Conservation (phyloP, 2,888 invertebrate genomes). For the Andrena dorsata region DNA sequence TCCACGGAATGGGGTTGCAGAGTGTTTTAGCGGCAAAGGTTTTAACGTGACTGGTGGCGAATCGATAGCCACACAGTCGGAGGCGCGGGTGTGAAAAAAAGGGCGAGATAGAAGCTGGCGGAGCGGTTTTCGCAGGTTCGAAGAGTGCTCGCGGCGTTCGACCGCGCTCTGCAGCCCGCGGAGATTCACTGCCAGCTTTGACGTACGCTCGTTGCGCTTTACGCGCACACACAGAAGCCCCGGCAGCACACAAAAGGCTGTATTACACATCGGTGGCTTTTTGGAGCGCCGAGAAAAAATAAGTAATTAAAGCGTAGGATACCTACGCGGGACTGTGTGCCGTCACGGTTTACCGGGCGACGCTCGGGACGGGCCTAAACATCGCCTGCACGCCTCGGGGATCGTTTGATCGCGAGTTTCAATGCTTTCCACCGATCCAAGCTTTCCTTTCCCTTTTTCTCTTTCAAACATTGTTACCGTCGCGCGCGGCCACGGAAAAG, state of each 20-base stretch:
- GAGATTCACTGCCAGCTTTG: conserved; percentile 70
- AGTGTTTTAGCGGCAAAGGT: not conserved
- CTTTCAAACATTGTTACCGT: not conserved
- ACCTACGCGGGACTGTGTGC: conserved; percentile 42
- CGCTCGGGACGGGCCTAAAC: conserved; percentile 12
- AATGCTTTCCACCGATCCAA: not conserved
- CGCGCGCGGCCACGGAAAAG: not conserved
- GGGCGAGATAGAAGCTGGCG: not conserved
- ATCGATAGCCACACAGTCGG: conserved; percentile 32
- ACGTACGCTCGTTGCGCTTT: conserved; percentile 50
- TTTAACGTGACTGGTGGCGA: conserved; percentile 11
- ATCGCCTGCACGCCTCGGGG: conserved; percentile 9
- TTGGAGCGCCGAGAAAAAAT: conserved; percentile 79
- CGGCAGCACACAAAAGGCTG: conserved; percentile 45
- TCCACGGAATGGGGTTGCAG: not conserved
- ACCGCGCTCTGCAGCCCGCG: conserved; percentile 65
- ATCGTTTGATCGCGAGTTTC: conserved; percentile 28
- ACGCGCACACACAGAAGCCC: conserved; percentile 42
- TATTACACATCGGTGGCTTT: conserved; percentile 80
- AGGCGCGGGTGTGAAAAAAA: not conserved
- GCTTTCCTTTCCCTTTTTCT: not conserved
- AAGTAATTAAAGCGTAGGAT: conserved; percentile 71
- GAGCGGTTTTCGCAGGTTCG: conserved; percentile 10
- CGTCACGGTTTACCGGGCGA: conserved; percentile 62
- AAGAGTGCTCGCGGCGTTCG: conserved; percentile 16